Evolutionary conservation across 2,113 vertebrate genomes (phyloP).

Genomic region (western clawed frog (Xenopus tropicalis)): UCB_Xtro_10.0 CM004447.2:120737001-120737500

Average conservation of each 20-base stretch:
- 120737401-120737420: not conserved
- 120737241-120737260: slow-evolving; percentile 33
- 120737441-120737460: not conserved
- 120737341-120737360: not conserved
- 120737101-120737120: too few species aligned
- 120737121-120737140: too few species aligned
- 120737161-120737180: not conserved
- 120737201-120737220: slow-evolving; percentile 15
- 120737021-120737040: too few species aligned
- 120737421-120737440: not conserved
- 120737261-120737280: slow-evolving; percentile 35
- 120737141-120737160: too few species aligned
- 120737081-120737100: too few species aligned
- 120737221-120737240: slow-evolving; percentile 17
- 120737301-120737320: slow-evolving; percentile 14
- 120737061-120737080: too few species aligned
- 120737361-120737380: slow-evolving; percentile 18
- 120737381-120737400: not conserved
- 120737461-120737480: not conserved
- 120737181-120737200: not conserved
- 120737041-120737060: too few species aligned
- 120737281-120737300: slow-evolving; percentile 17
- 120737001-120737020: too few species aligned
- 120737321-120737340: not conserved
- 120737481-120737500: too few species aligned